Conservation (phyloP, 2,797 vertebrate genomes). For the Fistularia tabacaria region DNA sequence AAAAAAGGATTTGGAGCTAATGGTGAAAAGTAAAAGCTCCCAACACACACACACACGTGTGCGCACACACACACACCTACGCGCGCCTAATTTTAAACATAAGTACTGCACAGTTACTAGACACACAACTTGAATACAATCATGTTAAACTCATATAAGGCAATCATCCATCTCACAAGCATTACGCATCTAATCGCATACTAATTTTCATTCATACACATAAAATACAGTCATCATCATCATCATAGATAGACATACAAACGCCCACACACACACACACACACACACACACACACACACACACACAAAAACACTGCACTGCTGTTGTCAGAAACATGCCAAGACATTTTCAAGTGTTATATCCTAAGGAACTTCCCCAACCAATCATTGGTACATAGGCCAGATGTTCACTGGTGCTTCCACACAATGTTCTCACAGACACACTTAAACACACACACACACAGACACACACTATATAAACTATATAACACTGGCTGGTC, state of each 20-base stretch:
- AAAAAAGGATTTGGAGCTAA: constrained; percentile 79
- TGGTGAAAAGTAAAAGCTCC: constrained; percentile 77
- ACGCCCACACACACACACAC: constrained; percentile 19
- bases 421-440: constrained; percentile 59
- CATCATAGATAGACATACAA: constrained; percentile 10
- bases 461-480: constrained; percentile 56
- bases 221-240: constrained; percentile 6
- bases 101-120: constrained; percentile 18
- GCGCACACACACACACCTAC: constrained; percentile 7
- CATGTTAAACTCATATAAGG: constrained; percentile 49
- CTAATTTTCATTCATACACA: constrained; percentile 11
- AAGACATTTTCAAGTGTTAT: constrained; percentile 77
- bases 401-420: constrained; percentile 86
- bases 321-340: constrained; percentile 89
- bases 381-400: constrained; percentile 84
- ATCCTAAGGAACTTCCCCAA: constrained; percentile 68
- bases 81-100: constrained; percentile 7
- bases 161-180: constrained; percentile 52
- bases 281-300: constrained; percentile 12
- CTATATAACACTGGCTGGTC: constrained; percentile 29
- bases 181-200: constrained; percentile 34
- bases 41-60: constrained; percentile 63
- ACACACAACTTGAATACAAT: constrained; percentile 47
- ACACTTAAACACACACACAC: constrained; percentile 65
- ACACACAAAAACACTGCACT: constrained; percentile 34